phyloP scores from a whole-genome alignment of 1,140 invertebrate genomes.

The Drosophila pseudoananassae region DNA sequence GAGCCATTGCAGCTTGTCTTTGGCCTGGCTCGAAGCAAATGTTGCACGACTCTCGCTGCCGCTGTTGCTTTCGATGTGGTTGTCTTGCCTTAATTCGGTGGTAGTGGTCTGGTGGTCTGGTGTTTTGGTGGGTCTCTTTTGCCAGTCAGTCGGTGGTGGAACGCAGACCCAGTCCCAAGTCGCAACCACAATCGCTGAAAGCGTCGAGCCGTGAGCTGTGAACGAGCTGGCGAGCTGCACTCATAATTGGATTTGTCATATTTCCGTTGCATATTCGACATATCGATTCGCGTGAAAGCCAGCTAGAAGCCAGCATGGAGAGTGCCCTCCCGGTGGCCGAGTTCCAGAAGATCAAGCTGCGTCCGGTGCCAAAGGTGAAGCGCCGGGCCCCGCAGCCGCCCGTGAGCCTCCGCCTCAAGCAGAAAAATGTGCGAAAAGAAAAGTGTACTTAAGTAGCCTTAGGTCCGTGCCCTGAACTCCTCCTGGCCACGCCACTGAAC shows the following conservation, averaged over 20 bases:
- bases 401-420: constrained; percentile 46
- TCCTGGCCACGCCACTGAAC: constrained; percentile 10
- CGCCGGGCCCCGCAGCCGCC: constrained; percentile 71
- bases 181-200: constrained; percentile 11
- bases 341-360: constrained; percentile 77
- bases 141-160: constrained; percentile 64
- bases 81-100: constrained; percentile 58
- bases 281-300: constrained; percentile 26
- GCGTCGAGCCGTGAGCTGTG: constrained; percentile 18
- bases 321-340: constrained; percentile 69
- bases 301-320: constrained; percentile 43
- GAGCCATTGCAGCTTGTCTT: constrained; percentile 64
- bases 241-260: constrained; percentile 77
- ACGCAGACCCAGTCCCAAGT: constrained; percentile 62
- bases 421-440: constrained; percentile 63
- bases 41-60: constrained; percentile 66
- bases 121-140: constrained; percentile 44
- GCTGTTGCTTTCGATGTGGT: constrained; percentile 38
- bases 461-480: constrained; percentile 2
- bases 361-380: constrained; percentile 76
- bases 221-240: constrained; percentile 21
- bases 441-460: constrained; percentile 35
- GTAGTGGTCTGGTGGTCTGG: constrained; percentile 56
- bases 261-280: constrained; percentile 39
- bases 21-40: constrained; percentile 56